Evolutionary conservation across 2,797 vertebrate species (phyloP).

Genomic region (Typhlichthys eigenmanni): DNA sequence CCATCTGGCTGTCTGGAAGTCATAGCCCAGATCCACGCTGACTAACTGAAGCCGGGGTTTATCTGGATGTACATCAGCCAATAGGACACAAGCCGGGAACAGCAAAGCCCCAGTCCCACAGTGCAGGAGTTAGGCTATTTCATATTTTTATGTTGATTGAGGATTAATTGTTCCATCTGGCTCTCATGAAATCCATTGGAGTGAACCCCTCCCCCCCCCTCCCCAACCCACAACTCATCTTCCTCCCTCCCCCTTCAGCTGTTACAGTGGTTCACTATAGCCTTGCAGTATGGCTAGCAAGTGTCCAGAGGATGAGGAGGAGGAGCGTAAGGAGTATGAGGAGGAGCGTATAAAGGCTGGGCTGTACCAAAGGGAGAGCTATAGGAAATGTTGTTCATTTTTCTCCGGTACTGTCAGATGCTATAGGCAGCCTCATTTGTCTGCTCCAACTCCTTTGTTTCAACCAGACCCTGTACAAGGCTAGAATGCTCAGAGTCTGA

Average conservation of each 20-base stretch:
- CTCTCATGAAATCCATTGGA: conserved; percentile 53
- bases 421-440: conserved; percentile 76
- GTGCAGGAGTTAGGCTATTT: conserved; percentile 24
- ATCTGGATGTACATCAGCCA: too few species aligned
- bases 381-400: conserved; percentile 74
- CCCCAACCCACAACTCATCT: background rate
- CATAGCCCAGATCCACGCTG: too few species aligned
- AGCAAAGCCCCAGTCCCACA: background rate
- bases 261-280: conserved; percentile 17
- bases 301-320: conserved; percentile 19
- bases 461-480: conserved; percentile 49
- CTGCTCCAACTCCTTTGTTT: conserved; percentile 76
- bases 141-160: conserved; percentile 68
- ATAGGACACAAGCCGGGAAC: too few species aligned
- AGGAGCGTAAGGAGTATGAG: conserved; percentile 11
- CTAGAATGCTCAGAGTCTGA: conserved; percentile 39
- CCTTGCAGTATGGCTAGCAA: conserved; percentile 1
- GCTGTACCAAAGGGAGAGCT: conserved; percentile 61
- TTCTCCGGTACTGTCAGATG: conserved; percentile 74
- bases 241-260: conserved; percentile 33
- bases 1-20: too few species aligned
- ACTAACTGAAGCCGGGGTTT: too few species aligned
- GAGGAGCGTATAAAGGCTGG: conserved; percentile 51
- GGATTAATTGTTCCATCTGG: conserved; percentile 90
- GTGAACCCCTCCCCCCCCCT: background rate